Evolutionary conservation across 35 echinoderm and acorn worm species (phyloP).

Genomic region (Holothuria glaberrima): DNA sequence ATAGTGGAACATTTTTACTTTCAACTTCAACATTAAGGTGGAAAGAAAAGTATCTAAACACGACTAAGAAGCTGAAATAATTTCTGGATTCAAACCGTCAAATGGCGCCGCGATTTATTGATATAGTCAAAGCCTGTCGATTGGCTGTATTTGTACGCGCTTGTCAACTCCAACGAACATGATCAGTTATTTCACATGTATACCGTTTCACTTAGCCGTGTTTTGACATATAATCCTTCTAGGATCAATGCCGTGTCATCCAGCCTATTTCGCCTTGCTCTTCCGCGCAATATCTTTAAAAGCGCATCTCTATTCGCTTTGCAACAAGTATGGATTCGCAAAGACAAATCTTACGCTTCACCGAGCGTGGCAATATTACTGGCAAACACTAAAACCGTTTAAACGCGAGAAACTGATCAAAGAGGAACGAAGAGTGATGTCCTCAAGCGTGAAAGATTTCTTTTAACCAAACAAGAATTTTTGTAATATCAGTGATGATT

Average conservation of each 20-base stretch:
- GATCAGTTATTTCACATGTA: background rate
- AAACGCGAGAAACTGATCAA: conserved; percentile 22
- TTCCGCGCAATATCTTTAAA: background rate
- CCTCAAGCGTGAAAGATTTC: conserved; percentile 27
- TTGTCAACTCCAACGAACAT: background rate
- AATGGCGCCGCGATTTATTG: background rate
- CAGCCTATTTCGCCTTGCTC: background rate
- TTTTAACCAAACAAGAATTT: conserved; percentile 49
- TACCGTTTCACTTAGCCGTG: conserved; percentile 37
- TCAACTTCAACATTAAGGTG: background rate
- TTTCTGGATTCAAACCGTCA: background rate
- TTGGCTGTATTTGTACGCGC: background rate
- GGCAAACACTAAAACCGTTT: conserved; percentile 44
- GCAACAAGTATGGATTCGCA: conserved; percentile 34
- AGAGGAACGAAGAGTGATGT: background rate
- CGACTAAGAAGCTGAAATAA: background rate
- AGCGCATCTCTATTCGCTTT: conserved; percentile 1
- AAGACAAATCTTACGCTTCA: conserved; percentile 16
- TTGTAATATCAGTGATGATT: conserved; percentile 30
- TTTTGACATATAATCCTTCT: conserved; percentile 23
- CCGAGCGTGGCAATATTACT: conserved; percentile 32
- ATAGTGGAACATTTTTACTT: background rate
- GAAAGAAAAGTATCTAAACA: background rate
- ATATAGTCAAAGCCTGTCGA: background rate
- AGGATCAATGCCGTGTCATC: conserved; percentile 12